Evolutionary conservation across 92 coral and sea anemone species (phyloP).

Genomic region (Palythoa caribaeorum): DNA sequence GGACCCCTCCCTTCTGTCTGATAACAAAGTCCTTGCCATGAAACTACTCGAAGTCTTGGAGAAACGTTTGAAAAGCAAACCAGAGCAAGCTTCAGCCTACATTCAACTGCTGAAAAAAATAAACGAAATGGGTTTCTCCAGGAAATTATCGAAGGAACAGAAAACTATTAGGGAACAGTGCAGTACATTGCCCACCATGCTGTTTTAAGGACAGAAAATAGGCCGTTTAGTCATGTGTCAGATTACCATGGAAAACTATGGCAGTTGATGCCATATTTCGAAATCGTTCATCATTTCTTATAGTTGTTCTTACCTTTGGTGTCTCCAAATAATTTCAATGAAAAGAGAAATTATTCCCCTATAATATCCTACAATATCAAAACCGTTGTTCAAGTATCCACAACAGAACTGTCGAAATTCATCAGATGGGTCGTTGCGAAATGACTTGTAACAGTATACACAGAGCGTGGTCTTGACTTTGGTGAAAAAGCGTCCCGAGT

Average conservation of each 20-base stretch:
- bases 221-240: slow-evolving; percentile 12
- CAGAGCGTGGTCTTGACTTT: slow-evolving; percentile 27
- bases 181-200: too few species aligned
- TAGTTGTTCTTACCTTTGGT: slow-evolving; percentile 28
- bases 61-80: too few species aligned
- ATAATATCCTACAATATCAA: slow-evolving; percentile 23
- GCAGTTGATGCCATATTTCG: too few species aligned
- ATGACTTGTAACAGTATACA: slow-evolving; percentile 27
- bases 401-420: slow-evolving; percentile 5
- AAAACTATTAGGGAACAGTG: too few species aligned
- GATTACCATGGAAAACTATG: slow-evolving; percentile 19
- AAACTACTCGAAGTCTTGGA: too few species aligned
- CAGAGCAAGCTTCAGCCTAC: too few species aligned
- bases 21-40: too few species aligned
- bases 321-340: slow-evolving; percentile 13
- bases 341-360: slow-evolving; percentile 8
- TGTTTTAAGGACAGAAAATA: not conserved
- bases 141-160: too few species aligned
- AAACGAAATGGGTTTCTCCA: too few species aligned
- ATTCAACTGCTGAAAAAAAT: too few species aligned
- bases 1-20: too few species aligned
- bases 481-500: not conserved
- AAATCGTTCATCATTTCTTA: slow-evolving; percentile 5
- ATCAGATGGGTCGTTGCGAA: slow-evolving; percentile 20
- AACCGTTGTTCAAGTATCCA: slow-evolving; percentile 23